phyloP scores from a whole-genome alignment of 2,888 invertebrate genomes.

The Stictocephala bisonia region DNA sequence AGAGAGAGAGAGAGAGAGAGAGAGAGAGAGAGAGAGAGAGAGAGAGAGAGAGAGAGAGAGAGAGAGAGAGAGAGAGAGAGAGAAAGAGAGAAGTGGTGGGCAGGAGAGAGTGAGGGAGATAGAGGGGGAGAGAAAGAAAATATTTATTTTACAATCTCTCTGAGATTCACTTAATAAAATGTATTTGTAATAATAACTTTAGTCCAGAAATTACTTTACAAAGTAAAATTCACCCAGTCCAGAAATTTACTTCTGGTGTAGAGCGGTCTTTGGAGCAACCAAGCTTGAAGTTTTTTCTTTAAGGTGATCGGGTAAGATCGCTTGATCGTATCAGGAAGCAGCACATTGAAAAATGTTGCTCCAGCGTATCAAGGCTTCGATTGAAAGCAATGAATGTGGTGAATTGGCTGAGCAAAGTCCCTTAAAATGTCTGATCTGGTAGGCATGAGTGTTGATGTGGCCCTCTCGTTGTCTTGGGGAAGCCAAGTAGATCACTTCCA shows the following conservation, averaged over 20 bases:
- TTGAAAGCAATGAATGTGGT: too few species aligned
- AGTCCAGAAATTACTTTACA: too few species aligned
- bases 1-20: background rate
- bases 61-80: background rate
- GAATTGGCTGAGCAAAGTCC: background rate
- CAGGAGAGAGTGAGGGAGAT: background rate
- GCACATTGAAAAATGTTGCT: background rate
- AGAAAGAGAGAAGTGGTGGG: background rate
- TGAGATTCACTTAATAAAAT: too few species aligned
- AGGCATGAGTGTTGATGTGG: background rate
- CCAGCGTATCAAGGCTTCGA: background rate
- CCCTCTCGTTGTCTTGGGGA: background rate
- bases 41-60: background rate
- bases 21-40: background rate
- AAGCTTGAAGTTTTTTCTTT: too few species aligned
- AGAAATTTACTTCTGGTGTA: too few species aligned
- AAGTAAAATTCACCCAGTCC: too few species aligned
- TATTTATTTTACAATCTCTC: too few species aligned
- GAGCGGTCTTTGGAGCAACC: too few species aligned
- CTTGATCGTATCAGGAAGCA: too few species aligned
- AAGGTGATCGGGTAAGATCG: too few species aligned
- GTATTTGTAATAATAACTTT: too few species aligned
- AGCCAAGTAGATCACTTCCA: background rate
- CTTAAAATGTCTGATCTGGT: background rate
- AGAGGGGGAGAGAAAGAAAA: background rate